Evolutionary conservation across 2,797 vertebrate species (phyloP).

Genomic region (Macroramphosus scolopax): DNA sequence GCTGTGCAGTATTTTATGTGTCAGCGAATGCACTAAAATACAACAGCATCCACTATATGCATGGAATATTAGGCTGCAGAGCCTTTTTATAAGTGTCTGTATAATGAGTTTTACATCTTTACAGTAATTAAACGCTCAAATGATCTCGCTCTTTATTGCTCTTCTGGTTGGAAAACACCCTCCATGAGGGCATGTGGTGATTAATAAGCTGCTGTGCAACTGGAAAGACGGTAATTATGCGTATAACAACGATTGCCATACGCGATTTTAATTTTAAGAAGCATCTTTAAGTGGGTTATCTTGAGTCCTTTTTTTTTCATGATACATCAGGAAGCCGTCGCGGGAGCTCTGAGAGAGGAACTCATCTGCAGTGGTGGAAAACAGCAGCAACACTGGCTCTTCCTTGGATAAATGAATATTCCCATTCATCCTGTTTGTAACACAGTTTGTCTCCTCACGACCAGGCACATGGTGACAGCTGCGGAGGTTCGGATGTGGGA

Average conservation of each 20-base stretch:
- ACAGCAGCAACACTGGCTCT: slow-evolving; percentile 20
- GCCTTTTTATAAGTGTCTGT: no score
- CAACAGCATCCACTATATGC: slow-evolving; percentile 11
- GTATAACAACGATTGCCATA: no score
- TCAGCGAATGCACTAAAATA: background rate
- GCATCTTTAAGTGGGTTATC: slow-evolving; percentile 43
- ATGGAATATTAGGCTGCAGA: no score
- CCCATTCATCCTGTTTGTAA: slow-evolving; percentile 19
- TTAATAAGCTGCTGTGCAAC: slow-evolving; percentile 50
- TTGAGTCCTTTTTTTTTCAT: no score
- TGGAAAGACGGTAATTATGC: slow-evolving; percentile 55
- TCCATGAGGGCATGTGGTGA: slow-evolving; percentile 42
- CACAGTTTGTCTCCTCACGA: slow-evolving; percentile 1
- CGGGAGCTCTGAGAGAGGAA: slow-evolving; percentile 10
- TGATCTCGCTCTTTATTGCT: slow-evolving; percentile 54
- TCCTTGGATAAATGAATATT: slow-evolving; percentile 23
- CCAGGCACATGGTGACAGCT: no score
- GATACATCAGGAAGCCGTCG: slow-evolving; percentile 25
- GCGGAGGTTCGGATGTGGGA: background rate
- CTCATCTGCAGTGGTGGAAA: slow-evolving; percentile 17
- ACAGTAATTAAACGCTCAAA: slow-evolving; percentile 64
- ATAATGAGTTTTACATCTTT: slow-evolving; percentile 59
- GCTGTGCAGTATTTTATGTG: slow-evolving; percentile 11
- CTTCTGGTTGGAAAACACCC: slow-evolving; percentile 49
- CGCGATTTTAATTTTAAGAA: slow-evolving; percentile 49